Base-by-base conservation (phyloP, 2,888 invertebrate genomes). In the Prosopocoilus inquinatus region DNA sequence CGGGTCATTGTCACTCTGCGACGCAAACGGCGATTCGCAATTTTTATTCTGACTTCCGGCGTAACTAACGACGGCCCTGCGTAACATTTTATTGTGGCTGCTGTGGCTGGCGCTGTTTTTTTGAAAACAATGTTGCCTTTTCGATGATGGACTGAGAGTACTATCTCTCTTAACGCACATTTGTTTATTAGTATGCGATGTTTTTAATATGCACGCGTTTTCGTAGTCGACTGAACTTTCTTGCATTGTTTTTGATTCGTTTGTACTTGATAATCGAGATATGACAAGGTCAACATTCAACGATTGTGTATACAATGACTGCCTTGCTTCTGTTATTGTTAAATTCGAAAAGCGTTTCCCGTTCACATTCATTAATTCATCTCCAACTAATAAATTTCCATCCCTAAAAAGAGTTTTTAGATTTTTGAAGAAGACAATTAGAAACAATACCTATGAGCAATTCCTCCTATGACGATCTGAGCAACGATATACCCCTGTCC, bases 351-450 rank as follows among this genome's bases (percentile, higher is more conserved):
- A 78, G 55, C 90, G 85, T 70, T 84, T 86, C 12, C 91, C 91
- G 73, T 94, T 93, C 28, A 93, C 90, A 74, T 90, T 89, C 9
- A 93, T 86, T 65, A 94, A 88, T 80, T 93, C 90, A 76, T 94
- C 94, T 9, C 91, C 92, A 51, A 91, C 83, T 63, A 86, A 82
- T 59, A 94, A 80, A 64, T 90, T 83, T 12, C 91, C 91, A 70
- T 91, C 89, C 75, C 90, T 89, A 70, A 41, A 73, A 69, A 47
- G 48, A 45, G 47, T 1, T 28, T 28, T 28, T n/a, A n/a, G 7
- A 28, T 28, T 28, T 28, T 5, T 28, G 20, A 7, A 28, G 3
- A 7, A 28, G 7, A 7, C 3, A 28, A 28, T 5, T n/a, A 16
- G 43, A 20, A 20, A 47, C 77, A 80, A 77, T 72, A 86, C 86